phyloP scores from a whole-genome alignment of 2,888 invertebrate genomes.

The Caenorhabditis wallacei region DNA sequence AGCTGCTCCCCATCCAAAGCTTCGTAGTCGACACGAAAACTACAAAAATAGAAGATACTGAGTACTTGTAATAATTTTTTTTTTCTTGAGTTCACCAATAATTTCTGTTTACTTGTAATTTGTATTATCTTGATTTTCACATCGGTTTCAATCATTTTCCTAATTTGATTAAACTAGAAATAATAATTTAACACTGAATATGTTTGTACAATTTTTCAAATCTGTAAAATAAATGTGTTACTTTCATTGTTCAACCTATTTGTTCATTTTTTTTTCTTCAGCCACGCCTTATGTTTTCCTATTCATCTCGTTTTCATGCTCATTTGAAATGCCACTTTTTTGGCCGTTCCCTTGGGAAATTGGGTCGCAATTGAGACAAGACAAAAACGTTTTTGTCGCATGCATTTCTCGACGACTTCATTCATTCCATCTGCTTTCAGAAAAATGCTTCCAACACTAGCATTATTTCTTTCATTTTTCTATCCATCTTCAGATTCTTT shows the following conservation, averaged over 20 bases:
- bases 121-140: not conserved
- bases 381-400: slow-evolving; percentile 57
- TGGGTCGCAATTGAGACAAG: slow-evolving; percentile 54
- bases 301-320: slow-evolving; percentile 39
- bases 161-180: not conserved
- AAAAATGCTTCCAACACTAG: slow-evolving; percentile 25
- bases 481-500: not conserved
- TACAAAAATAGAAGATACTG: slow-evolving; percentile 19
- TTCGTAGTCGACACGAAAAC: slow-evolving; percentile 31
- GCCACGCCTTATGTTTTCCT: not conserved
- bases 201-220: too few species aligned
- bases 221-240: too few species aligned
- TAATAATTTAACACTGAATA: too few species aligned
- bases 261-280: too few species aligned
- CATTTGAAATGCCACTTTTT: slow-evolving; percentile 55
- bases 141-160: not conserved
- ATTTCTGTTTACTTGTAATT: not conserved
- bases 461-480: slow-evolving; percentile 9
- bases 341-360: slow-evolving; percentile 51
- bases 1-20: slow-evolving; percentile 9
- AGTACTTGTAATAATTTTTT: not conserved
- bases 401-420: slow-evolving; percentile 41
- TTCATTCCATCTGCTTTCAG: slow-evolving; percentile 39
- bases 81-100: not conserved
- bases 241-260: too few species aligned